Evolutionary conservation across 2,797 vertebrate genomes (phyloP).

Genomic region (Microhierax caerulescens): DNA sequence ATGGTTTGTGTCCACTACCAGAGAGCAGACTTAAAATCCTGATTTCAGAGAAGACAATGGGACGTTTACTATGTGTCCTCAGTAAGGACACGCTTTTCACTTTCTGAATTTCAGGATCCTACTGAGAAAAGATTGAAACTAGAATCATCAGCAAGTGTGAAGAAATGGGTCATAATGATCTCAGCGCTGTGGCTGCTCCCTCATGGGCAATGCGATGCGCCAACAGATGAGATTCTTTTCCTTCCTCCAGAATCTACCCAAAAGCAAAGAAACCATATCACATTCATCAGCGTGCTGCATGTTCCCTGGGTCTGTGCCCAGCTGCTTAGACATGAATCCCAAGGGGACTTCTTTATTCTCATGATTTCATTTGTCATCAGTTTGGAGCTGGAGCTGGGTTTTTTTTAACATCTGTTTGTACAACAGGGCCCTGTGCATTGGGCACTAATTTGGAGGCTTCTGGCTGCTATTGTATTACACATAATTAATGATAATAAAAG

Average conservation of each 20-base stretch:
- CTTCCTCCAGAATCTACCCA: neutral
- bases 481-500: constrained; percentile 34
- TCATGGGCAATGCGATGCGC: neutral
- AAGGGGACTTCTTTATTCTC: neutral
- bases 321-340: neutral
- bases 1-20: neutral
- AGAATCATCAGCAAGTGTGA: neutral
- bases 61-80: neutral
- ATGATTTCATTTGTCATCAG: neutral
- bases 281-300: neutral
- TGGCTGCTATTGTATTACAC: constrained; percentile 36
- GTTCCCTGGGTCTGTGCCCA: neutral
- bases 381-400: neutral
- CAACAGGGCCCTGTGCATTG: neutral
- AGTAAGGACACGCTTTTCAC: neutral
- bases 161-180: neutral
- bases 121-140: neutral
- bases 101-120: neutral
- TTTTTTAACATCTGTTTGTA: neutral
- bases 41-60: neutral
- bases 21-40: neutral
- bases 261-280: neutral
- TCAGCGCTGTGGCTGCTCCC: neutral
- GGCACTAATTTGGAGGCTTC: constrained; percentile 22
- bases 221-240: neutral